These are phyloP conservation scores for Misgurnus mizolepis DNA, from an alignment of 2,113 vertebrate genomes.

Conservation along the genomic window DNA sequence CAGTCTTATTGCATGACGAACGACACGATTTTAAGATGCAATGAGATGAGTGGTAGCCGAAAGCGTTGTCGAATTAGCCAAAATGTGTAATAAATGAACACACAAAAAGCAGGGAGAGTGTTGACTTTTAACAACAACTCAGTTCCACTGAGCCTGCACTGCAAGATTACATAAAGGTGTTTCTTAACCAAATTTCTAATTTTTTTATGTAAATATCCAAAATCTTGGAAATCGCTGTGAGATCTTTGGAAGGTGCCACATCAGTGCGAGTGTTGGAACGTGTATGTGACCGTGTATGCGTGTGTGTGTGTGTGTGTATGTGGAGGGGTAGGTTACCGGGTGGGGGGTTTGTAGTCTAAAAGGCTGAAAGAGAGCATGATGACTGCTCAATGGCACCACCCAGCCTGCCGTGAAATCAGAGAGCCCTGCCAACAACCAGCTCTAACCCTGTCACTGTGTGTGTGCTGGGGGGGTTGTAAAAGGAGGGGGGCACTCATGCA, in stretches of 20 bases:
- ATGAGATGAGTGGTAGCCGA: not conserved
- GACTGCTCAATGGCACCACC: conserved; percentile 63
- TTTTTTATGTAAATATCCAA: not conserved
- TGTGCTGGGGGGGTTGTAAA: conserved; percentile 17
- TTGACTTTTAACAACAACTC: no score
- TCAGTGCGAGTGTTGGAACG: conserved; percentile 26
- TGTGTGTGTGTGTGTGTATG: conserved; percentile 37
- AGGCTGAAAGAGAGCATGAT: conserved; percentile 53
- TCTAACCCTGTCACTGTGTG: conserved; percentile 36
- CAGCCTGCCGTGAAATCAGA: conserved; percentile 66
- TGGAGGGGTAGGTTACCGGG: conserved; percentile 40
- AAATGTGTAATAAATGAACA: no score
- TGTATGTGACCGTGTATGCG: conserved; percentile 35
- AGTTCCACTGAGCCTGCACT: no score
- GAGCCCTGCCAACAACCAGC: conserved; percentile 59
- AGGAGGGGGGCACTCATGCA: conserved; percentile 68
- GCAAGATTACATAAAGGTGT: not conserved
- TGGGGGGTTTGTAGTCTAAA: conserved; percentile 45
- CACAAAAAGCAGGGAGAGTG: no score
- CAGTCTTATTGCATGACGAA: conserved; percentile 2
- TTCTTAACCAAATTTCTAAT: not conserved
- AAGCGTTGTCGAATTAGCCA: no score
- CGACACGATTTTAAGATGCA: conserved; percentile 22
- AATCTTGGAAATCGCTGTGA: not conserved
- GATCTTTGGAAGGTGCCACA: not conserved